Conservation (phyloP, 2,888 invertebrate species). For the Dryococelus australis region DNA sequence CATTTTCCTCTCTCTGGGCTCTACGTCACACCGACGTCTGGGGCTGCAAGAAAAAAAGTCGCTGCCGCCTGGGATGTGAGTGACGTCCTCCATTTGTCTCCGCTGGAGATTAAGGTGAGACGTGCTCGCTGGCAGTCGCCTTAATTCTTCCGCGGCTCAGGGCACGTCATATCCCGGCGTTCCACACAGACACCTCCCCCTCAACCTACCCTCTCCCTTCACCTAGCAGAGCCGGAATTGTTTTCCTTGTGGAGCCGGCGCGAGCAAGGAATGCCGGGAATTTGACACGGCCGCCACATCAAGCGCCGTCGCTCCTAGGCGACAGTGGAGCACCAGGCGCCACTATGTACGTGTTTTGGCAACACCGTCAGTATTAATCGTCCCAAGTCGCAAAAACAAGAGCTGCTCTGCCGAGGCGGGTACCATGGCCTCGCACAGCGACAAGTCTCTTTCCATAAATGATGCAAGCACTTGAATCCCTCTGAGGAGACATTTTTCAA, state of each 20-base stretch:
- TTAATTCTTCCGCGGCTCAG: constrained; percentile 3
- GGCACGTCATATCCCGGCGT: background rate
- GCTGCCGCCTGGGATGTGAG: background rate
- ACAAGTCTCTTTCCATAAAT: no score
- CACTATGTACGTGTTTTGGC: background rate
- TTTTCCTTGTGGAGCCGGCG: background rate
- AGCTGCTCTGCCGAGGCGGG: no score
- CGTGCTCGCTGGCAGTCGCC: background rate
- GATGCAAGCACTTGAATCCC: no score
- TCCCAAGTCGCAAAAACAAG: no score
- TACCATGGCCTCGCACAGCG: no score
- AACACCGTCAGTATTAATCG: background rate
- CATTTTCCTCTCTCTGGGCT: background rate
- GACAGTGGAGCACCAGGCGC: background rate
- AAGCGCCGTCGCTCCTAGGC: background rate
- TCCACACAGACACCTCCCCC: background rate
- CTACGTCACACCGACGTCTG: no score
- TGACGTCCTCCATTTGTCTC: constrained; percentile 6
- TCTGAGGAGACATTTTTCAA: no score
- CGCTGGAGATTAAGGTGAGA: background rate
- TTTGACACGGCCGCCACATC: background rate
- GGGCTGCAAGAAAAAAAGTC: background rate
- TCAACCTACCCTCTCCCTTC: background rate
- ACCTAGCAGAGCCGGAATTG: background rate
- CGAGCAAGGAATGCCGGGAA: background rate